These are phyloP conservation scores for Lycia hirtaria DNA, from an alignment of 2,888 invertebrate genomes.

Conservation along the genomic window DNA sequence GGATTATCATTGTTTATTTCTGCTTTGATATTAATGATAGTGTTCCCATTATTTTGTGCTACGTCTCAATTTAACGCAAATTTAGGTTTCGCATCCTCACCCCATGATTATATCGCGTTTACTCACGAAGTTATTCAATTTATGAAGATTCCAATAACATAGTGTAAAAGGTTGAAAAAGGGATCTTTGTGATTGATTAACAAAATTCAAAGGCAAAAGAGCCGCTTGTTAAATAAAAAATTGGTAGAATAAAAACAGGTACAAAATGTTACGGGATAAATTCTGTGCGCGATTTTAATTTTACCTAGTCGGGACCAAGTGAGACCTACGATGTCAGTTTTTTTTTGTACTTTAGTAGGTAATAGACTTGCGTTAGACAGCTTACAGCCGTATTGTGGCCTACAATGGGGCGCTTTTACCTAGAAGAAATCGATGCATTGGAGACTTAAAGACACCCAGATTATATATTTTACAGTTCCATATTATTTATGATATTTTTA, in stretches of 20 bases:
- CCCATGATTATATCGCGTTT: conserved; percentile 60
- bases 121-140: conserved; percentile 60
- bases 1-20: conserved; percentile 3
- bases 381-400: too few species aligned
- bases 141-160: conserved; percentile 58
- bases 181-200: conserved; percentile 55
- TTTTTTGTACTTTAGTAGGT: too few species aligned
- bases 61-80: conserved; percentile 62
- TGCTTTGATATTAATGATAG: conserved; percentile 12
- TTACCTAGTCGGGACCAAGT: too few species aligned
- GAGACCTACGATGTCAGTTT: too few species aligned
- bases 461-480: too few species aligned
- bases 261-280: conserved; percentile 10
- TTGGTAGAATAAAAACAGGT: conserved; percentile 15
- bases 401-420: too few species aligned
- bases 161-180: conserved; percentile 53
- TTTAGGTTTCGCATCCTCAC: conserved; percentile 54
- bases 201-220: conserved; percentile 35
- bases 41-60: conserved; percentile 29
- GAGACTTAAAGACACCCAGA: too few species aligned
- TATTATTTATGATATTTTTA: too few species aligned
- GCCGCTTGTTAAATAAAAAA: conserved; percentile 30
- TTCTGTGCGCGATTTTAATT: too few species aligned
- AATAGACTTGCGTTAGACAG: too few species aligned
- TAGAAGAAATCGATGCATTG: too few species aligned